Conservation (phyloP, 2,113 vertebrate species). For the Cephalophus harveyi region DNA sequence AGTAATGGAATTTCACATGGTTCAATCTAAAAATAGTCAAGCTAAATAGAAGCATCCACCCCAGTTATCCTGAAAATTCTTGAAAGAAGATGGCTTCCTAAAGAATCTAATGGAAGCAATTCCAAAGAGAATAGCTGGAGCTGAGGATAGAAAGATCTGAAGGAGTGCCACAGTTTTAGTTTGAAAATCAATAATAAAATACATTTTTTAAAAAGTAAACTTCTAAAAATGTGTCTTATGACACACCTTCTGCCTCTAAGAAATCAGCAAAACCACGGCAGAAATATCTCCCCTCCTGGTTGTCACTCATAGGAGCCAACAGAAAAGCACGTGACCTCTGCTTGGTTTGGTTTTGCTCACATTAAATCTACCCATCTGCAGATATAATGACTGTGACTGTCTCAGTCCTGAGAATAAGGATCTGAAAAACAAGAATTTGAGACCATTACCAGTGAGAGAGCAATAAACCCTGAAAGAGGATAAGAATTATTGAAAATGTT, state of each 20-base stretch:
- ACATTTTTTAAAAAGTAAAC: not conserved
- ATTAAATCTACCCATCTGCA: not conserved
- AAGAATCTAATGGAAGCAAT: not conserved
- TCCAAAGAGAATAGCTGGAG: not conserved
- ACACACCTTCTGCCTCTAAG: not conserved
- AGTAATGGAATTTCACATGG: not conserved
- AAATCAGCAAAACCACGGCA: not conserved
- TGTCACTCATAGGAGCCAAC: not conserved
- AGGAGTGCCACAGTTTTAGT: not conserved
- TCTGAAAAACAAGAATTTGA: not conserved
- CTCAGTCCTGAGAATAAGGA: not conserved
- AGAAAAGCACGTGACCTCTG: not conserved
- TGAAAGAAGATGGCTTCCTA: not conserved
- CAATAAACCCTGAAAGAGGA: not conserved
- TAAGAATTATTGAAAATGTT: constrained; percentile 20
- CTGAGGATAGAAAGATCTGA: not conserved
- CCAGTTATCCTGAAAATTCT: not conserved
- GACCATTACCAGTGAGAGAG: not conserved
- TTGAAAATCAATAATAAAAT: not conserved
- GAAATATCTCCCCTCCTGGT: not conserved
- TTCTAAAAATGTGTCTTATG: not conserved
- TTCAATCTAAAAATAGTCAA: not conserved
- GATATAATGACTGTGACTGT: not conserved
- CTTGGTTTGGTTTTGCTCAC: not conserved
- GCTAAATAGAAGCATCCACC: not conserved